Evolutionary conservation across 2,888 invertebrate genomes (phyloP).

Genomic region (Hylaea fasciaria): DNA sequence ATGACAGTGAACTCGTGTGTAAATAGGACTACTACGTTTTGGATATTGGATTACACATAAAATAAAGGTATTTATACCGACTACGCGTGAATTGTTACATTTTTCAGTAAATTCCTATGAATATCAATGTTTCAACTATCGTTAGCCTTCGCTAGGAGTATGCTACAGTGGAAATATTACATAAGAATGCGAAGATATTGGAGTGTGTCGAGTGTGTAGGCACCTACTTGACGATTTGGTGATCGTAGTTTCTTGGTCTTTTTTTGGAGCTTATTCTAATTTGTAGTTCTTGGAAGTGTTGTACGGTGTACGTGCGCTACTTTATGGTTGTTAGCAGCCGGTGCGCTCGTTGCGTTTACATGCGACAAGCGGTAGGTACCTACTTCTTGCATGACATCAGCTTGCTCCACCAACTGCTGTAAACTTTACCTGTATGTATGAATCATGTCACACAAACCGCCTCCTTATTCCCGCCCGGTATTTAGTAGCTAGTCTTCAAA

Average conservation of each 20-base stretch:
- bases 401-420: slow-evolving; percentile 61
- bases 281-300: slow-evolving; percentile 57
- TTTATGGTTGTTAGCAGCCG: slow-evolving; percentile 40
- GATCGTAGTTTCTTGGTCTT: slow-evolving; percentile 43
- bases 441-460: slow-evolving; percentile 60
- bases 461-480: slow-evolving; percentile 33
- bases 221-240: slow-evolving; percentile 45
- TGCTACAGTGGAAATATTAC: slow-evolving; percentile 65
- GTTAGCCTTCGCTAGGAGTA: slow-evolving; percentile 28
- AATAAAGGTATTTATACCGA: slow-evolving; percentile 81
- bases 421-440: slow-evolving; percentile 65
- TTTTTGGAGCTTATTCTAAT: slow-evolving; percentile 56
- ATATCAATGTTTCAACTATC: slow-evolving; percentile 36
- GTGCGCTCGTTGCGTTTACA: slow-evolving; percentile 47
- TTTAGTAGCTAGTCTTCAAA: neutral
- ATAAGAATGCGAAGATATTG: slow-evolving; percentile 66
- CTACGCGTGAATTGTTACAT: slow-evolving; percentile 65
- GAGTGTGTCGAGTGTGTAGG: slow-evolving; percentile 32
- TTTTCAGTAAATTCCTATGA: slow-evolving; percentile 44
- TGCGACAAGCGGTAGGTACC: slow-evolving; percentile 53
- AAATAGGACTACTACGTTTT: slow-evolving; percentile 78
- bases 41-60: slow-evolving; percentile 84
- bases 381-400: slow-evolving; percentile 81
- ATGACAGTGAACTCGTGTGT: slow-evolving; percentile 80
- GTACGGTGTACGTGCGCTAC: slow-evolving; percentile 53